These are phyloP conservation scores for Dicycla oo DNA, from an alignment of 2,888 invertebrate species.

Conservation along the genomic window DNA sequence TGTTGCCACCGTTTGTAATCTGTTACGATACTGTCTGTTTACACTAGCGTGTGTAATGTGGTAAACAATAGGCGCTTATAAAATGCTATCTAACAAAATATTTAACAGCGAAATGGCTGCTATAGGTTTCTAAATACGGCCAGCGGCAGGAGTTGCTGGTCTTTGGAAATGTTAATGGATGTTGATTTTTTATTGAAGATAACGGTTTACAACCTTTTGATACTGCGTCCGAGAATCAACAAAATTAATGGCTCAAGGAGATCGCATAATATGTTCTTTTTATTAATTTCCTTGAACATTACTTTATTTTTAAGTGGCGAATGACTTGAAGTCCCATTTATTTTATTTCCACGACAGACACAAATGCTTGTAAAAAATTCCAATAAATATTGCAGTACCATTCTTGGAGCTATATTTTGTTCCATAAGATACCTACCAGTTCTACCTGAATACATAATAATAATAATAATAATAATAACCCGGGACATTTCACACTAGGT, in stretches of 20 bases:
- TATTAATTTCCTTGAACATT: constrained; percentile 19
- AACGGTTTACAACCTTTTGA: background rate
- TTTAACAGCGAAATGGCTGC: constrained; percentile 18
- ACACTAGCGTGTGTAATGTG: constrained; percentile 33
- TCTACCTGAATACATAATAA: background rate
- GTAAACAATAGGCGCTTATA: constrained; percentile 44
- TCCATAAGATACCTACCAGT: background rate
- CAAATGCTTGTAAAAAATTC: background rate
- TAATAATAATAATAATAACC: no score
- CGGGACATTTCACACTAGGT: no score
- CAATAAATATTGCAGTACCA: constrained; percentile 16
- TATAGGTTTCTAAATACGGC: constrained; percentile 8
- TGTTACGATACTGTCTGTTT: constrained; percentile 48
- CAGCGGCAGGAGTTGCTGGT: background rate
- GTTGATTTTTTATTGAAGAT: background rate
- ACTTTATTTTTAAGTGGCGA: constrained; percentile 10
- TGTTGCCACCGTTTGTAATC: constrained; percentile 40
- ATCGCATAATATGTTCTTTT: background rate
- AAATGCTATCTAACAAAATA: constrained; percentile 33
- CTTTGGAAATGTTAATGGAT: background rate
- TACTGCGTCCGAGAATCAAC: background rate
- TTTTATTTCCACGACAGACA: constrained; percentile 24
- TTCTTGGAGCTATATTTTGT: constrained; percentile 4
- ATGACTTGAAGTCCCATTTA: constrained; percentile 1
- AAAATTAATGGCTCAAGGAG: constrained; percentile 3